These are phyloP conservation scores for Epizoanthus ramosus DNA, from an alignment of 92 coral and sea anemone genomes.

Conservation along the genomic window DNA sequence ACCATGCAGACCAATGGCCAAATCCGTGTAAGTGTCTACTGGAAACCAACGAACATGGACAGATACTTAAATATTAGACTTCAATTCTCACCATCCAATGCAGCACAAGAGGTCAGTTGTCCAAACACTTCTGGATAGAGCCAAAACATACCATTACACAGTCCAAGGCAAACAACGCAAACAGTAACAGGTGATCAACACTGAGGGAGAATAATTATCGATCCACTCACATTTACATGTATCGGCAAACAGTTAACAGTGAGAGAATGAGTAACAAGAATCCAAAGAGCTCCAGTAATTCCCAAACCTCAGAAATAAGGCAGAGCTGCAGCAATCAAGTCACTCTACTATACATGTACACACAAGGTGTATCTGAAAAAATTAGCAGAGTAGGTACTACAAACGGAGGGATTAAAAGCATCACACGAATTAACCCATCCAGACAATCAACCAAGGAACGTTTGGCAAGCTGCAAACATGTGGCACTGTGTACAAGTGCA, in stretches of 20 bases:
- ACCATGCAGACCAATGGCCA: background rate
- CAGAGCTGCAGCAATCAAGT: background rate
- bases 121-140: slow-evolving; percentile 1
- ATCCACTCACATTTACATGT: background rate
- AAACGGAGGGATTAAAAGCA: slow-evolving; percentile 1
- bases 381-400: background rate
- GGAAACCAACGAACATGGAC: slow-evolving; percentile 25
- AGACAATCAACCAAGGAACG: background rate
- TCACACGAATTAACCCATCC: background rate
- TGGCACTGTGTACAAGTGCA: background rate
- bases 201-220: background rate
- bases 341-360: slow-evolving; percentile 26
- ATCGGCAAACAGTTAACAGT: too few species aligned
- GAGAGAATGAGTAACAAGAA: background rate
- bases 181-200: background rate
- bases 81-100: background rate
- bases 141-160: background rate
- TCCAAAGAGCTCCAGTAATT: background rate
- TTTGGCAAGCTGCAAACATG: background rate
- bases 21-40: slow-evolving; percentile 10
- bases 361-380: slow-evolving; percentile 18
- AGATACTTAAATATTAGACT: slow-evolving; percentile 21
- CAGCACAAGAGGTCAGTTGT: slow-evolving; percentile 25
- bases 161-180: background rate
- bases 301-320: background rate